phyloP scores from a whole-genome alignment of 2,797 vertebrate genomes.

The Numenius phaeopus region DNA sequence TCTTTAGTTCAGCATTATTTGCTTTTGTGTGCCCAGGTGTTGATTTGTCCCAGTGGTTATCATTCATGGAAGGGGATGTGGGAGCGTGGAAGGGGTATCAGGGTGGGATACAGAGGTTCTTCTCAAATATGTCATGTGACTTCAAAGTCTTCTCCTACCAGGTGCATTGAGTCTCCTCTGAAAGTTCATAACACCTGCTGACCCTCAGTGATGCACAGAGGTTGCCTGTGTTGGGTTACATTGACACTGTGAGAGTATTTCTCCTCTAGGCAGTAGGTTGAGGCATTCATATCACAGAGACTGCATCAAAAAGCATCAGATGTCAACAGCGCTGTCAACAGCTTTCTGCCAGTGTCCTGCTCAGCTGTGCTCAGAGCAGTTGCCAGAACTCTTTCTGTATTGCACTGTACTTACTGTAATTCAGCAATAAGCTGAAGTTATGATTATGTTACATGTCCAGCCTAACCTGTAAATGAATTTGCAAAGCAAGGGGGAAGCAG shows the following conservation, averaged over 20 bases:
- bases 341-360: background rate
- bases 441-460: background rate
- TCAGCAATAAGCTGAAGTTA: background rate
- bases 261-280: background rate
- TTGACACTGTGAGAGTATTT: background rate
- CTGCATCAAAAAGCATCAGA: background rate
- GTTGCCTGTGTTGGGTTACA: background rate
- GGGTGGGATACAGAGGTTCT: background rate
- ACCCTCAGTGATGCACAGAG: background rate
- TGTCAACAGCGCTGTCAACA: background rate
- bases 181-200: background rate
- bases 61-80: accelerated
- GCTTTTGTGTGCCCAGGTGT: background rate
- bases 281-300: background rate
- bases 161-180: background rate
- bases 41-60: background rate
- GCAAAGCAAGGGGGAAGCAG: background rate
- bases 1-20: background rate
- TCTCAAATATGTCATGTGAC: background rate
- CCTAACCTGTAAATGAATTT: background rate
- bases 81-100: background rate
- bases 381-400: background rate
- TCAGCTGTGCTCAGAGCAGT: background rate
- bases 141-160: background rate
- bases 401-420: background rate